A percentile compares a stretch with the other conserved stretches of the same genome.
Conservation (phyloP, 2,113 vertebrate species). For the Hepsetus odoe region DNA sequence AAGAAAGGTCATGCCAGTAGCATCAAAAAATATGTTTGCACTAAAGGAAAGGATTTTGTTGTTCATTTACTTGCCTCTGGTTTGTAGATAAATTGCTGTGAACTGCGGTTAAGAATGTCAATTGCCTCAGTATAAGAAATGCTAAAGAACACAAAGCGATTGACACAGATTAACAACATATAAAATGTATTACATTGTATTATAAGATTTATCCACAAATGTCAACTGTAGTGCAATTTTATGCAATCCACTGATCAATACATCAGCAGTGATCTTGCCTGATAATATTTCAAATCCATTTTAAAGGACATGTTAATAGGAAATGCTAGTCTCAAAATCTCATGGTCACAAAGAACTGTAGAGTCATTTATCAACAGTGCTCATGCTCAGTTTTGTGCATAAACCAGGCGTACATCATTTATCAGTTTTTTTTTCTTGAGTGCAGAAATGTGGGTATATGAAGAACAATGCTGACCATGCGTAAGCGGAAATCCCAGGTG, state of each 20-base stretch:
- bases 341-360: no score
- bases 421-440: no score
- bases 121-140: constrained; percentile 91
- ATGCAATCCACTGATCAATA: background rate
- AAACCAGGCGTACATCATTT: no score
- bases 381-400: no score
- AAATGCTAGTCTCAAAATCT: no score
- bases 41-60: background rate
- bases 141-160: constrained; percentile 66
- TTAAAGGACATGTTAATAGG: background rate
- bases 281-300: background rate
- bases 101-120: constrained; percentile 81
- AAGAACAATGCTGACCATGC: no score
- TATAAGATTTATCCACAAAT: background rate
- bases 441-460: no score
- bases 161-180: background rate
- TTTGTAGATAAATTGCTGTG: constrained; percentile 82
- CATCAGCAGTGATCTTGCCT: background rate
- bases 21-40: background rate
- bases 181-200: background rate
- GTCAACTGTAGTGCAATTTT: no score
- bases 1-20: background rate
- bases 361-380: no score
- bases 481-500: no score
- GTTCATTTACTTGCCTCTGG: constrained; percentile 75